Evolutionary conservation across 2,797 vertebrate genomes (phyloP), one percentile per base, ranked within the genome.

Genomic region (Sebastes steindachneri): DNA sequence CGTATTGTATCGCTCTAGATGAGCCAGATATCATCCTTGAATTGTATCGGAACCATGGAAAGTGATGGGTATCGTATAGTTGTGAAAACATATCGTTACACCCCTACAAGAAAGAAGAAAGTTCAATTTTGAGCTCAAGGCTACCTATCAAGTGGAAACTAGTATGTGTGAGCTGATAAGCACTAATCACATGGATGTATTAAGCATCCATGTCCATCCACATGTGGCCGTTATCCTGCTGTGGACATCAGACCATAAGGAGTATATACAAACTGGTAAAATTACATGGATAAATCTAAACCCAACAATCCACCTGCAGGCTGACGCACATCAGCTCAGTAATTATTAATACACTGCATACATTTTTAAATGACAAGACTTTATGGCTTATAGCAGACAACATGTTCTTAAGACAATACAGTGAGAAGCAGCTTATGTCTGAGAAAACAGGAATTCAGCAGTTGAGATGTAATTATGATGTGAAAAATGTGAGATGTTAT

Each of bases 201-300:
- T 73, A 65, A 70, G 45, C 57, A 73, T 68, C 31, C 31, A 51
- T 68, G 57, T 45, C 11, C 48, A 31, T 67, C 65, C 45, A 73
- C 68, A 75, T 59, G 41, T 17, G 15, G 25, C 11, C 66, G 31
- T 31, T 62, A 71, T 29, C 71, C 23, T 66, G 53, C 73, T 45
- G 51, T 14, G 60, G 25, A 63, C 73, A 78, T 77, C 37, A 67
- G n/a, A 48, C 58, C 6, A 25, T 55, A 12, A 58, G 14, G 55
- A 58, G 25, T 28, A 54, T 31, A 35, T 19, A 54, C 41, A 63
- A 64, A 71, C 41, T 9, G 62, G 28, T 25, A 28, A 75, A 62
- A 17, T 53, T 26, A 41, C 66, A 66, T 23, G 26, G 51, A 73
- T 65, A 5, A 19, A 65, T 68, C 35, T 19, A 54, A 73, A 77